These are phyloP conservation scores for Synanthedon tipuliformis DNA, from an alignment of 2,888 invertebrate species.

Conservation along the genomic window DNA sequence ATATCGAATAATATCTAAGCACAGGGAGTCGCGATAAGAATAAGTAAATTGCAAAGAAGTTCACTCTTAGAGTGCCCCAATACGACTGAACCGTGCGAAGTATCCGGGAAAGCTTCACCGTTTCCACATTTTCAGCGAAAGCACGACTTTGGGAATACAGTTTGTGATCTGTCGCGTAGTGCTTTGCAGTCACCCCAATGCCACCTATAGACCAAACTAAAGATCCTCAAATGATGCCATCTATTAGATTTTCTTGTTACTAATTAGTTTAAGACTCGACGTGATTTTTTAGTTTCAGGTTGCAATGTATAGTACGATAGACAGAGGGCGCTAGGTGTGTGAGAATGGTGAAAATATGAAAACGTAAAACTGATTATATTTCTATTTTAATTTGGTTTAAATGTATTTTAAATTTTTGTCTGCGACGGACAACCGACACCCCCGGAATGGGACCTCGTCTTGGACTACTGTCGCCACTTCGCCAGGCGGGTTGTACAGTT, in stretches of 20 bases:
- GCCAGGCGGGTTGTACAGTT: no score
- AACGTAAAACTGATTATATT: neutral
- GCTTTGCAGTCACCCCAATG: slow-evolving; percentile 7
- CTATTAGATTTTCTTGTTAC: slow-evolving; percentile 12
- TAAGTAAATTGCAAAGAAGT: slow-evolving; percentile 21
- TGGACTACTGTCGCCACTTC: no score
- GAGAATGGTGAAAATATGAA: neutral
- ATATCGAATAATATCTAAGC: neutral
- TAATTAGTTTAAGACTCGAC: neutral
- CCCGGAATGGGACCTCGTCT: no score
- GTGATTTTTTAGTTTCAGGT: neutral
- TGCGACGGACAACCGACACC: no score
- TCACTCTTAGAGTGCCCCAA: slow-evolving; percentile 44
- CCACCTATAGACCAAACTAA: slow-evolving; percentile 14
- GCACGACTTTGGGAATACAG: slow-evolving; percentile 12
- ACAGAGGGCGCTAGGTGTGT: neutral
- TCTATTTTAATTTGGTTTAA: no score
- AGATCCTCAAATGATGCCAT: slow-evolving; percentile 7
- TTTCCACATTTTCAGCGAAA: slow-evolving; percentile 37
- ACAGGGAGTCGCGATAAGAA: neutral
- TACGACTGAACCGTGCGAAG: slow-evolving; percentile 45
- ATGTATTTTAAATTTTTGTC: no score
- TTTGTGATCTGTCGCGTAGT: slow-evolving; percentile 2
- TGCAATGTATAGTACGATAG: neutral
- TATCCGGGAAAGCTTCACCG: slow-evolving; percentile 49